Evolutionary conservation across 2,113 vertebrate genomes (phyloP).

Genomic region (Lathamus discolor): DNA sequence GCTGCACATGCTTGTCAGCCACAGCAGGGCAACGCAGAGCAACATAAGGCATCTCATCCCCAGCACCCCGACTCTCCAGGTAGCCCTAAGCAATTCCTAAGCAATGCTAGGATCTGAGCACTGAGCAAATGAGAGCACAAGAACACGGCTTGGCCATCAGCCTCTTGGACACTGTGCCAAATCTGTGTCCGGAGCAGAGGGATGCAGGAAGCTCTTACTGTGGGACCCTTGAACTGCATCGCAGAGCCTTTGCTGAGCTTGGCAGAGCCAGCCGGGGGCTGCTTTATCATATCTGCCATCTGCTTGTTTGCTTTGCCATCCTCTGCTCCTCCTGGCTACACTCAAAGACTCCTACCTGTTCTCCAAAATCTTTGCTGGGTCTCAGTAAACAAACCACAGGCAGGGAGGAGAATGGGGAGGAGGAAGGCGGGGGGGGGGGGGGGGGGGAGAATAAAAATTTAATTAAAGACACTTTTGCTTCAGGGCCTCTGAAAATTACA

Average conservation of each 20-base stretch:
- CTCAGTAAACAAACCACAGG: conserved; percentile 56
- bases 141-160: neutral
- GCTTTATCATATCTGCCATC: conserved; percentile 28
- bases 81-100: neutral
- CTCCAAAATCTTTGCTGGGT: neutral
- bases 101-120: neutral
- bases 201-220: conserved; percentile 17
- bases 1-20: rapidly evolving
- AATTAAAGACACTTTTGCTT: conserved; percentile 61
- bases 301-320: conserved; percentile 44
- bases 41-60: neutral
- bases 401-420: neutral
- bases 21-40: neutral
- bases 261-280: neutral
- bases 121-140: neutral
- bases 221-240: conserved; percentile 7
- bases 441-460: conserved; percentile 48
- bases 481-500: conserved; percentile 41
- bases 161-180: neutral
- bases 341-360: conserved; percentile 56
- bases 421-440: neutral
- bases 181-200: neutral
- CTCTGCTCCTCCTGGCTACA: conserved; percentile 6
- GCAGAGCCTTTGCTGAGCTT: neutral
- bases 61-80: neutral